Evolutionary conservation across 2,113 vertebrate species (phyloP), one percentile per base, ranked within the genome.

Genomic region (Pseudorectes ferrugineus): DNA sequence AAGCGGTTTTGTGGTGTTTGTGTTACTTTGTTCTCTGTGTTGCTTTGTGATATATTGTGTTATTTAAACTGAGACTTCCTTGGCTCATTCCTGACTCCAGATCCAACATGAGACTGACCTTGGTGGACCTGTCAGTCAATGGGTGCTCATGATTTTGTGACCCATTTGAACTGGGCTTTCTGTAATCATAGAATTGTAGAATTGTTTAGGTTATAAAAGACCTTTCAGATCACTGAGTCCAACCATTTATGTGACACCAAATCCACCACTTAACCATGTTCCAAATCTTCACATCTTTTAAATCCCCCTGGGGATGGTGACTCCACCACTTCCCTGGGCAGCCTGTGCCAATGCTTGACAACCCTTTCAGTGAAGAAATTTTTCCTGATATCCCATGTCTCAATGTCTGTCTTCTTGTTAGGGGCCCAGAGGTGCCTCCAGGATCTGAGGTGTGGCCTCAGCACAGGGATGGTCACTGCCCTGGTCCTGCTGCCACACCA

Each of bases 381-480:
- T 26, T 36, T 65, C 18, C 23, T 57, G 23, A 73, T 57, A 23
- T 2, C 6, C 19, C 20, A 2, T 10, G 18, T 33, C n/a, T 35
- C n/a, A 17, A 13, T 54, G 20, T 40, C 48, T 71, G 11, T 25
- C 10, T 31, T 29, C 8, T 21, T 4, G 8, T 18, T 13, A 78
- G 24, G 8, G 29, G 15, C n/a, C 63, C 65, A n/a, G n/a, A n/a
- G 11, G 2, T n/a, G 24, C 1, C 2, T 26, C 11, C 16, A 62
- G 40, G 6, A 29, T 8, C 2, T 0, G 10, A 71, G 35, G 7
- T 25, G 46, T 11, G 11, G 5, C 28, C 23, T 29, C 46, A 38
- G 81, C 46, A 12, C 33, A 65, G 62, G 59, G 22, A 31, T 3
- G 2, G 63, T 23, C 72, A 8, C 63, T 77, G 46, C 28, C 73